Evolutionary conservation across 2,888 invertebrate species (phyloP), one percentile per base, ranked within the genome.

Genomic region (Leucozona laternaria): DNA sequence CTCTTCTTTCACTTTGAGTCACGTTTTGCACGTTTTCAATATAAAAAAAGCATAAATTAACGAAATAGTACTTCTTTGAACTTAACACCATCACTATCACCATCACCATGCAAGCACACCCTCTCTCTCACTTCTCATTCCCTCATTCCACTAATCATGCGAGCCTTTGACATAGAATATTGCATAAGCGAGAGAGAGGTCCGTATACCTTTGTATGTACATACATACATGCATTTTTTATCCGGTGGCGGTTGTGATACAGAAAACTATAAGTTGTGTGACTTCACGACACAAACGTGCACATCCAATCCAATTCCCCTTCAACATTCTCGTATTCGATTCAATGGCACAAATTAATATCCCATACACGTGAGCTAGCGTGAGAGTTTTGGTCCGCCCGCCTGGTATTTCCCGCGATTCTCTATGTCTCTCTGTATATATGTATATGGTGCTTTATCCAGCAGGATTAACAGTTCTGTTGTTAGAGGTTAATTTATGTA

Each of bases 1-100:
- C 37, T 64, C 66, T 66, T 45, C 66, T 58, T 48, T 79, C 10
- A 50, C 77, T 57, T 60, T 89, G 78, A 85, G 88, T 89, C 90
- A 90, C 90, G 89, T 90, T 88, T 71, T 40, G 50, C 89, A 89
- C 89, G 89, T 89, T 88, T 79, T 75, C 58, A 79, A 81, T 87
- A 88, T 89, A 87, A 88, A 89, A 89, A 89, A 66, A 48, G 62
- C 58, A 79, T 72, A 83, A 83, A 83, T 73, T 68, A 83, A 78
- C 45, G 25, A 66, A 64, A 72, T 58, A 72, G 40, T 58, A 50
- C 28, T 25, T 20, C 60, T 66, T 48, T 66, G 66, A 66, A 66
- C 31, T 66, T 66, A 62, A 43, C 57, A 8, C 37, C 64, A 79
- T 10, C 48, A 34, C 13, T 31, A 37, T 13, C 17, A 8, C 37